Conservation (phyloP, 2,888 invertebrate species). For the Sminthurides aquaticus region DNA sequence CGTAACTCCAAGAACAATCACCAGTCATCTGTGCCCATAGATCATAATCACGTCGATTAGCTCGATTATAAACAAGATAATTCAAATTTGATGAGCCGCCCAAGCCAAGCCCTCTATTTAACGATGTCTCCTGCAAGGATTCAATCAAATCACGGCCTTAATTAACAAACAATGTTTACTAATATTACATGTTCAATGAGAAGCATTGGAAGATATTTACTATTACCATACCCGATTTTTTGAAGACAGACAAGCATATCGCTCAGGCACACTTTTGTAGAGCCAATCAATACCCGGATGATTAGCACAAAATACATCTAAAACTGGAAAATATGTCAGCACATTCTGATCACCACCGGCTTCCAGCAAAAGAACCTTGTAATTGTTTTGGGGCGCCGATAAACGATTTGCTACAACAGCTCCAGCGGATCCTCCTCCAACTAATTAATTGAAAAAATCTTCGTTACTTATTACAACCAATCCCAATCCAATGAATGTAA, state of each 20-base stretch:
- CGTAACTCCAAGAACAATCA: conserved; percentile 30
- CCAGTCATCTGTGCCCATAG: conserved; percentile 30
- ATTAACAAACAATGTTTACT: too few species aligned
- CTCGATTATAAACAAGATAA: conserved; percentile 33
- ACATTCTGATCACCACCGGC: conserved; percentile 32
- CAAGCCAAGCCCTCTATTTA: conserved; percentile 30
- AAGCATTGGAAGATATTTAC: too few species aligned
- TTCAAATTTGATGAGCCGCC: conserved; percentile 33
- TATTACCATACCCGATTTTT: conserved; percentile 21
- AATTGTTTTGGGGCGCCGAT: conserved; percentile 26
- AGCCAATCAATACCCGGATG: conserved; percentile 33
- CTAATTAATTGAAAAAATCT: conserved; percentile 9
- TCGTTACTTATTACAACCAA: too few species aligned
- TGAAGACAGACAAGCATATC: conserved; percentile 32
- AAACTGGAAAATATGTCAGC: conserved; percentile 25
- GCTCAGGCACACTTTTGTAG: conserved; percentile 30
- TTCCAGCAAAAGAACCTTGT: conserved; percentile 30
- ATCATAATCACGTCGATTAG: conserved; percentile 30
- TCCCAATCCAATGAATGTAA: too few species aligned
- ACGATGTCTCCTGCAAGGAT: conserved; percentile 14
- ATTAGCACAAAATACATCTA: conserved; percentile 29
- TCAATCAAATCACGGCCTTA: too few species aligned
- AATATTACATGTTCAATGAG: background rate
- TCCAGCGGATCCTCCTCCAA: conserved; percentile 30
- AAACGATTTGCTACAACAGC: conserved; percentile 29